These are phyloP conservation scores for Holothuria leucospilota DNA, from an alignment of 53 echinoderm and acorn worm genomes.

Conservation along the genomic window DNA sequence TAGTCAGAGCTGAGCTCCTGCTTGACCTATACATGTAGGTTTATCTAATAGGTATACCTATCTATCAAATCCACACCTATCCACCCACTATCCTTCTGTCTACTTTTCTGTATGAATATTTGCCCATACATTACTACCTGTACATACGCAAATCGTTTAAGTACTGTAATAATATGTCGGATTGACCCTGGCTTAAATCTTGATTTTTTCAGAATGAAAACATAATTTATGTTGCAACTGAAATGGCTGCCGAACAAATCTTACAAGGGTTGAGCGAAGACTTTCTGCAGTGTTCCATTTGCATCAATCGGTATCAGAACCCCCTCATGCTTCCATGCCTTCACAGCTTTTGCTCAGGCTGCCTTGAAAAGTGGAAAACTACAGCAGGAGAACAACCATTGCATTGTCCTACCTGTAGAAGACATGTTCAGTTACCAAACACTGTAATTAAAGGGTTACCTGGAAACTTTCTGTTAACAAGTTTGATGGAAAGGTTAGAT, in stretches of 20 bases:
- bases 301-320: not conserved
- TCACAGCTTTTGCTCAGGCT: not conserved
- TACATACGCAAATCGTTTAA: too few relatives aligned
- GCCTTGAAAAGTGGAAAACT: not conserved
- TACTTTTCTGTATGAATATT: too few relatives aligned
- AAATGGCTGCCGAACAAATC: not conserved
- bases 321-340: conserved; percentile 7
- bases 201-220: too few relatives aligned
- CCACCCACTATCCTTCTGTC: too few relatives aligned
- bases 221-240: too few relatives aligned
- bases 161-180: too few relatives aligned
- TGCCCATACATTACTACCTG: too few relatives aligned
- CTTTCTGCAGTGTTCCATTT: conserved; percentile 3
- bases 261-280: not conserved
- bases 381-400: not conserved
- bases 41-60: too few relatives aligned
- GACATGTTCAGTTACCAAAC: not conserved
- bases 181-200: too few relatives aligned
- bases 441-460: not conserved
- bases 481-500: conserved; percentile 7
- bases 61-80: too few relatives aligned
- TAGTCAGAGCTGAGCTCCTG: too few relatives aligned
- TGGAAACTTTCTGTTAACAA: not conserved
- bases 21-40: too few relatives aligned
- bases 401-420: not conserved